Conservation (phyloP, 2,888 invertebrate species). For the Ditylenchus weischeri region DNA sequence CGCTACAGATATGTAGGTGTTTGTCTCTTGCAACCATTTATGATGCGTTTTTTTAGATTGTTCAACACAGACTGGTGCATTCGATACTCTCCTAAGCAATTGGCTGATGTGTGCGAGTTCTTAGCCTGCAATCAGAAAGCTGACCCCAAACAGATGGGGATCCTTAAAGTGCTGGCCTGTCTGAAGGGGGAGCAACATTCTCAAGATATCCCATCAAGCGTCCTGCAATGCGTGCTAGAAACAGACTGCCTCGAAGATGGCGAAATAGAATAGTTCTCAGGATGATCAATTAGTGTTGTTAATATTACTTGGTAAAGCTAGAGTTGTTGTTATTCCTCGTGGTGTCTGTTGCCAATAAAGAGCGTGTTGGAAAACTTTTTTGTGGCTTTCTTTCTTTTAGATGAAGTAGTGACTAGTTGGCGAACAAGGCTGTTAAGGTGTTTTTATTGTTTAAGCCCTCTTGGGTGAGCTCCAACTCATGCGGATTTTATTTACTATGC, state of each 20-base stretch:
- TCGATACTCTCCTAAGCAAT: slow-evolving; percentile 89
- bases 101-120: slow-evolving; percentile 96
- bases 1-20: slow-evolving; percentile 83
- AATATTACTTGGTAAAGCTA: no score
- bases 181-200: neutral
- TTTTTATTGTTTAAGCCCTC: no score
- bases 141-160: neutral
- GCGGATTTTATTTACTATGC: no score
- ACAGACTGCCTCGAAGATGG: neutral
- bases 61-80: slow-evolving; percentile 85
- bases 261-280: neutral
- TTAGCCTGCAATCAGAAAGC: slow-evolving; percentile 68
- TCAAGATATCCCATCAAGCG: neutral
- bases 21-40: neutral
- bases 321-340: no score
- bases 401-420: no score
- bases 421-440: no score
- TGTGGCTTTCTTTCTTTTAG: no score
- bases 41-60: slow-evolving; percentile 59
- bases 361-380: no score
- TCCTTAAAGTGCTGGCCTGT: neutral
- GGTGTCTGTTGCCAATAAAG: no score
- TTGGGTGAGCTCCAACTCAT: no score
- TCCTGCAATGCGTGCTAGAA: neutral
- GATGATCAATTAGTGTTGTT: no score